Percentiles rank a stretch among this genome's conserved stretches.
Evolutionary conservation across 2,888 invertebrate species (phyloP).

Genomic region (Cistogaster globosa): DNA sequence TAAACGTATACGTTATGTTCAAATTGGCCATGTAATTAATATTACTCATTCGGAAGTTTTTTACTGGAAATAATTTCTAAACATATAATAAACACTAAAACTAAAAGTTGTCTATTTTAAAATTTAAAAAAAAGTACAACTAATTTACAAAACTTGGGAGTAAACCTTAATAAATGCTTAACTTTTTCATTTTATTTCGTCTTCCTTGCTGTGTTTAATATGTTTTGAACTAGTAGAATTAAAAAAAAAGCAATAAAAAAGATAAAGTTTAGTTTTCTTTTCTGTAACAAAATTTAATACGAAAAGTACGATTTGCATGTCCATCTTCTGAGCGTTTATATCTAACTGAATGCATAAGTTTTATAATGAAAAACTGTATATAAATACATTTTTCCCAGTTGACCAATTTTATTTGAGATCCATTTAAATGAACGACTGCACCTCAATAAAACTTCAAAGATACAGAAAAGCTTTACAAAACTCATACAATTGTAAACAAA

Average conservation of each 20-base stretch:
- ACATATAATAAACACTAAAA: neutral
- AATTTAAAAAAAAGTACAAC: neutral
- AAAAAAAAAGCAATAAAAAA: too few species aligned
- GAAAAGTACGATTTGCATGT: conserved; percentile 29
- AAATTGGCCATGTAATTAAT: conserved; percentile 14
- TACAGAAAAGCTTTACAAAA: conserved; percentile 44
- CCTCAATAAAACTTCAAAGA: conserved; percentile 59
- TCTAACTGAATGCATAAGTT: conserved; percentile 44
- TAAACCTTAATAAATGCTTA: neutral
- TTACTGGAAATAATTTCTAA: neutral
- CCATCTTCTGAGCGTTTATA: neutral
- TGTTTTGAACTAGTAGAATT: neutral
- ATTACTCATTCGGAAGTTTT: neutral
- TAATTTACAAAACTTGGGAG: neutral
- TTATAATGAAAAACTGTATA: conserved; percentile 34
- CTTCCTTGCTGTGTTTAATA: neutral
- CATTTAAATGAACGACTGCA: conserved; percentile 59
- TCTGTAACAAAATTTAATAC: neutral
- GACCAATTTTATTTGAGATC: conserved; percentile 55
- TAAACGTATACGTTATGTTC: conserved; percentile 5
- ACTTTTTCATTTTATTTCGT: neutral
- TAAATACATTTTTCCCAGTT: conserved; percentile 48
- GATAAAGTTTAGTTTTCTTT: neutral
- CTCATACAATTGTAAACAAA: conserved; percentile 31
- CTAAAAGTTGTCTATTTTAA: neutral